These are phyloP conservation scores for Drosophila orosa DNA, from an alignment of 1,140 invertebrate genomes.

Conservation along the genomic window DNA sequence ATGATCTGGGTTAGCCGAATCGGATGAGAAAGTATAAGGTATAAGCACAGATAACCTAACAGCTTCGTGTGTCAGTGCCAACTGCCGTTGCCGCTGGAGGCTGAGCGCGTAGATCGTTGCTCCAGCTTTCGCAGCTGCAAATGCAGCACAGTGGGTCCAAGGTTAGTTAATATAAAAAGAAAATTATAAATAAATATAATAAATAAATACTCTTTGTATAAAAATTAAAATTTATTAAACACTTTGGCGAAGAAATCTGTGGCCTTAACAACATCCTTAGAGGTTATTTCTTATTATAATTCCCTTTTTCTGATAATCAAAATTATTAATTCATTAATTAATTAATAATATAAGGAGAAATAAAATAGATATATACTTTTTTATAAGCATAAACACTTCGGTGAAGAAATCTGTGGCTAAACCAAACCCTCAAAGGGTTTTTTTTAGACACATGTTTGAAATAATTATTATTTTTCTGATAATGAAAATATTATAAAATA, in stretches of 20 bases:
- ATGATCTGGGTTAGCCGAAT: conserved; percentile 69
- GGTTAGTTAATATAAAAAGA: neutral
- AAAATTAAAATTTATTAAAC: neutral
- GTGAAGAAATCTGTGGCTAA: no score
- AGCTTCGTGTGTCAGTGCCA: conserved; percentile 28
- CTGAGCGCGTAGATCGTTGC: conserved; percentile 27
- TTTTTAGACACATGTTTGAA: neutral
- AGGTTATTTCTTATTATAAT: no score
- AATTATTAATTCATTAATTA: no score
- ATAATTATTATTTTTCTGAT: neutral
- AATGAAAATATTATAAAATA: no score
- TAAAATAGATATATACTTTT: no score
- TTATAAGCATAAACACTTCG: no score
- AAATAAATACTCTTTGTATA: no score
- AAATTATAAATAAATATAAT: no score
- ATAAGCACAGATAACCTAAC: conserved; percentile 31
- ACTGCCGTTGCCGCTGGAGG: conserved; percentile 50
- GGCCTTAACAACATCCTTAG: no score
- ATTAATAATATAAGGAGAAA: no score
- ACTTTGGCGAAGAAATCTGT: no score
- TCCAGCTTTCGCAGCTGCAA: conserved; percentile 3
- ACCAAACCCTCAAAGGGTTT: neutral
- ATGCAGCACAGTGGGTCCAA: conserved; percentile 31
- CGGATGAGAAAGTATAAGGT: neutral
- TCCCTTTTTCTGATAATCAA: neutral